A percentile compares a stretch with the other conserved stretches of the same genome.
Conservation (phyloP, 2,888 invertebrate species). For the Camponotus fellah region DNA sequence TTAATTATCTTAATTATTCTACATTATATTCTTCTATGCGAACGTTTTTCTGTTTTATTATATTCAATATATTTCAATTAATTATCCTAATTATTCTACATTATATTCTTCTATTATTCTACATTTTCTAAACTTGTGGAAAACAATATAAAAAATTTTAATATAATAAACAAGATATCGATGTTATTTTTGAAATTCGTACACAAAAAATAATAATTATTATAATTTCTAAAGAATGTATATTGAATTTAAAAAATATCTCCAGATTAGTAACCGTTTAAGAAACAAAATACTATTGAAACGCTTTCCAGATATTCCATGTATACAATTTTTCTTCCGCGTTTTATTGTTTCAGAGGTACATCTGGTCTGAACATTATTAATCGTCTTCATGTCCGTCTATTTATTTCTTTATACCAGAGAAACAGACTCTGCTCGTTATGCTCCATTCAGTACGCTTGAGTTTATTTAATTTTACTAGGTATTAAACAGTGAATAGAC, state of each 20-base stretch:
- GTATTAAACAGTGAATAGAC: constrained; percentile 65
- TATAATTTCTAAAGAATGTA: background rate
- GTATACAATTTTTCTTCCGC: background rate
- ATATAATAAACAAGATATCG: background rate
- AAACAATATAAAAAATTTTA: background rate
- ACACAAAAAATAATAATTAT: background rate
- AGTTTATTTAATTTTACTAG: constrained; percentile 68
- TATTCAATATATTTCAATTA: no score
- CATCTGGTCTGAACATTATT: constrained; percentile 58
- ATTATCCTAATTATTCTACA: no score
- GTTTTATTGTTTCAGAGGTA: constrained; percentile 30
- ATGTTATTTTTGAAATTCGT: background rate
- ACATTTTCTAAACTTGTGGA: background rate
- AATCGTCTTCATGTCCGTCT: constrained; percentile 44
- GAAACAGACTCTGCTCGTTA: constrained; percentile 36
- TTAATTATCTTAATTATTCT: no score
- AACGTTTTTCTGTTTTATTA: no score
- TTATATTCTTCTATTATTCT: no score
- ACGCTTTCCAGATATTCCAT: constrained; percentile 6
- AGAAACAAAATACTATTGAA: background rate
- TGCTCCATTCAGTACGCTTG: constrained; percentile 60
- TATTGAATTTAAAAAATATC: background rate
- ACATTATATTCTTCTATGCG: no score
- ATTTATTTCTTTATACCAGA: constrained; percentile 57
- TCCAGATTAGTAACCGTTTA: constrained; percentile 5